A percentile compares a stretch with the other conserved stretches of the same genome.
Evolutionary conservation across 2,888 invertebrate genomes (phyloP).

Genomic region (Lithophane ornitopus): DNA sequence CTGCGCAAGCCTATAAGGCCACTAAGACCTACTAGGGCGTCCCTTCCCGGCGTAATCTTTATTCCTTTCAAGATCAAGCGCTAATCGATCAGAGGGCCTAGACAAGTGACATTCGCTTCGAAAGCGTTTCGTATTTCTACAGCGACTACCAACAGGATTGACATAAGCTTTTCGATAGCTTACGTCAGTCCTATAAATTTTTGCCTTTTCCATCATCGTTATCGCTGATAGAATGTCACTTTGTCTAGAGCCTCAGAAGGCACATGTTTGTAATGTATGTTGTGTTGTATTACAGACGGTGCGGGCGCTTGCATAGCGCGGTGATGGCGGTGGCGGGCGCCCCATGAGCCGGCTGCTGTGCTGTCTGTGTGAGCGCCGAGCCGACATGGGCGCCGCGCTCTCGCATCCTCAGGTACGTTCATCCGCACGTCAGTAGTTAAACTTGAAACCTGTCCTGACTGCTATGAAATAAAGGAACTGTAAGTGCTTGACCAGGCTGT

Average conservation of each 20-base stretch:
- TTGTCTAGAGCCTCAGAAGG: too few relatives aligned
- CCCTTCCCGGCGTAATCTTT: not conserved
- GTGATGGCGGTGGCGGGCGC: conserved; percentile 82
- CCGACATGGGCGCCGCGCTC: conserved; percentile 89
- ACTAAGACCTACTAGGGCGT: too few relatives aligned
- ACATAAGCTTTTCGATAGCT: too few relatives aligned
- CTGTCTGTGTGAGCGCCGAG: conserved; percentile 85
- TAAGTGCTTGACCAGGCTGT: too few relatives aligned
- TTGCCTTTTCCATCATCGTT: too few relatives aligned
- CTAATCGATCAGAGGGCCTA: not conserved
- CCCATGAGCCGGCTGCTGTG: conserved; percentile 88
- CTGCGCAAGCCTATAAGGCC: too few relatives aligned
- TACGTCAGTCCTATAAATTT: too few relatives aligned
- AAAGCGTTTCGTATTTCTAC: too few relatives aligned
- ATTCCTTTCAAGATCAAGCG: not conserved
- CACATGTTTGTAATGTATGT: too few relatives aligned
- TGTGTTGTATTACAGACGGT: conserved; percentile 53
- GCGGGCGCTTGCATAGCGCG: conserved; percentile 71
- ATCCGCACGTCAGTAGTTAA: not conserved
- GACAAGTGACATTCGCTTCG: too few relatives aligned
- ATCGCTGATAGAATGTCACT: too few relatives aligned
- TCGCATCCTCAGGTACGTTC: conserved; percentile 79
- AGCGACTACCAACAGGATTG: too few relatives aligned
- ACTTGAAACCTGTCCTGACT: not conserved
- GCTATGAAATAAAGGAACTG: not conserved